Conservation (phyloP, 2,113 vertebrate species). For the Gallinago jamesoni region DNA sequence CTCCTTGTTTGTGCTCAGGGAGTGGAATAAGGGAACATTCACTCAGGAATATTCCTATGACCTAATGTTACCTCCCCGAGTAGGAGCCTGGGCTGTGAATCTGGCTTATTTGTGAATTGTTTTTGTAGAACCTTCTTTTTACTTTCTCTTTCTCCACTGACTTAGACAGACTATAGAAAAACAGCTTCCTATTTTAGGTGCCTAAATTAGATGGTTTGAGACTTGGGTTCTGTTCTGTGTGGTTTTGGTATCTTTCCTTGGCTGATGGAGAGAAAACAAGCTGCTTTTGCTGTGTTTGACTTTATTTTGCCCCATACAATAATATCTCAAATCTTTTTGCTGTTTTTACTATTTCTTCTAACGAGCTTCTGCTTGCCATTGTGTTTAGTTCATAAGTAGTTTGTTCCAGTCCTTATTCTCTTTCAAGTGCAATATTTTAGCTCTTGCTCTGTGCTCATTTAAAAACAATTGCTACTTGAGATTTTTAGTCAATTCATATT, state of each 20-base stretch:
- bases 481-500: background rate
- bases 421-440: background rate
- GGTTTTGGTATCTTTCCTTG: background rate
- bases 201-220: slow-evolving; percentile 21
- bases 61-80: slow-evolving; percentile 44
- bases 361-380: background rate
- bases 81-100: background rate
- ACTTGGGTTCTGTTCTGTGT: background rate
- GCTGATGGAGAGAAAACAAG: background rate
- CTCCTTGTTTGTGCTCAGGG: slow-evolving; percentile 42
- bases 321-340: background rate
- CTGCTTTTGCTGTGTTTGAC: background rate
- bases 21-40: slow-evolving; percentile 47
- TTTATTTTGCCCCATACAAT: background rate
- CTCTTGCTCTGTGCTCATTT: background rate
- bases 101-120: background rate
- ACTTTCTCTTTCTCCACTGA: background rate
- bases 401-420: background rate
- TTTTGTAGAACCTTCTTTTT: background rate
- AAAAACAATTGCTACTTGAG: background rate
- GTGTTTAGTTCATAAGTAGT: background rate
- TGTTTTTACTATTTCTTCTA: background rate
- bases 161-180: background rate
- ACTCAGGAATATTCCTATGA: slow-evolving; percentile 58
- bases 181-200: slow-evolving; percentile 19